These are phyloP conservation scores for Conus ventricosus DNA, from an alignment of 1,140 invertebrate genomes.

Conservation along the genomic window DNA sequence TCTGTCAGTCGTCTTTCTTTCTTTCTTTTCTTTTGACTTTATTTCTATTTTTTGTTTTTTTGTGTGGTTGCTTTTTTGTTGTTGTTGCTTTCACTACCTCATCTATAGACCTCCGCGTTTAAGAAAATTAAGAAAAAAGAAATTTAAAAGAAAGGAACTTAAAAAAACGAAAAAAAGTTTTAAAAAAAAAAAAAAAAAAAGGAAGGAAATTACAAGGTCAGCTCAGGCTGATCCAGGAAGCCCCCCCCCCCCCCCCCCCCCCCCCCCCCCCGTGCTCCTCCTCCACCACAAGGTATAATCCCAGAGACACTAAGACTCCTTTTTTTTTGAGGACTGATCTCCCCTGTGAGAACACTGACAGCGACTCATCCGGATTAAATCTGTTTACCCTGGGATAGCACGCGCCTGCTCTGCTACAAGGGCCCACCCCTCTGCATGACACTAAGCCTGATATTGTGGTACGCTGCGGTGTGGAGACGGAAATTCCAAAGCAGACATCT, in stretches of 20 bases:
- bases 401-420: neutral
- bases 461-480: neutral
- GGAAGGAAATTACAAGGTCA: neutral
- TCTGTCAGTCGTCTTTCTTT: too few species aligned
- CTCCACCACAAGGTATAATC: neutral
- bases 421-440: neutral
- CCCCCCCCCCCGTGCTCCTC: neutral
- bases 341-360: neutral
- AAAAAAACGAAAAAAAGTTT: neutral
- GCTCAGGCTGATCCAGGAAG: neutral
- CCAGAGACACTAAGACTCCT: neutral
- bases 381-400: neutral
- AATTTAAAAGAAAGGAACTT: too few species aligned
- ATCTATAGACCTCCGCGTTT: neutral
- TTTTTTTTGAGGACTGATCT: neutral
- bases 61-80: too few species aligned
- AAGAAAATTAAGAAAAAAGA: too few species aligned
- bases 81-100: neutral
- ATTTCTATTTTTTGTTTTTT: too few species aligned
- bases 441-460: slow-evolving; percentile 1
- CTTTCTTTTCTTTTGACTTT: too few species aligned
- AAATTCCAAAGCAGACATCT: neutral
- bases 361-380: neutral
- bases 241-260: neutral
- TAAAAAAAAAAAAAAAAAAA: neutral